Base-by-base conservation (phyloP, 2,888 invertebrate genomes). In the Griposia aprilina region DNA sequence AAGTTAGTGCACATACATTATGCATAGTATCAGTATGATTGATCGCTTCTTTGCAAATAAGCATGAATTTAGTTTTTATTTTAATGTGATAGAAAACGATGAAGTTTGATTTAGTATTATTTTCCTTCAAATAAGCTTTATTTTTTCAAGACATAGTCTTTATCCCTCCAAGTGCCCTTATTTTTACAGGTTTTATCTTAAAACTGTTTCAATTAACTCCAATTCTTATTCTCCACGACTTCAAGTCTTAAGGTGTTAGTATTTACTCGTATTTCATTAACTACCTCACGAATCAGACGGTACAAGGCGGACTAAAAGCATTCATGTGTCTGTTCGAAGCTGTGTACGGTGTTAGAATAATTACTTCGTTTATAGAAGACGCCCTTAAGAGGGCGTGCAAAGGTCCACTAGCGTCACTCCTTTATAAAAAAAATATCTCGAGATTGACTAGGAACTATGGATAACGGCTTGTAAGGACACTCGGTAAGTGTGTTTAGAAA, bases 221-320 rank as follows among this genome's bases (percentile, higher is more conserved):
- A 74, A 59, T n/a, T 62, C 67, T 57, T 60, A 41, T 48, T 72
- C n/a, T 30, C 7, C 48, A 8, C 36, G n/a, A 59, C 15, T 59
- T 60, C 20, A 69, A 62, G 20, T 45, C 45, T 60, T 20, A 67
- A 66, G 52, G 59, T 69, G 36, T 81, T 62, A 5, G 71, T 75
- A 65, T 75, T 84, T 79, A 66, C 57, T 30, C 45, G 45, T 80
- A 84, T 72, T 84, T 78, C 75, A 74, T 75, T 60, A 76, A 62
- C 66, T 63, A 71, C 52, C 71, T 60, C 59, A 63, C 74, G 79
- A 85, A 78, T 77, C 76, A 78, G 76, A 82, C 71, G 48, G 41
- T 57, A 83, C 83, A 87, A 23, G 78, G 36, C 55, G 59, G 2
- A 73, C 79, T 88, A 87, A 88, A 86, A 89, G 88, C 89, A 71